Conservation (phyloP, 2,797 vertebrate genomes). For the Artibeus lituratus region DNA sequence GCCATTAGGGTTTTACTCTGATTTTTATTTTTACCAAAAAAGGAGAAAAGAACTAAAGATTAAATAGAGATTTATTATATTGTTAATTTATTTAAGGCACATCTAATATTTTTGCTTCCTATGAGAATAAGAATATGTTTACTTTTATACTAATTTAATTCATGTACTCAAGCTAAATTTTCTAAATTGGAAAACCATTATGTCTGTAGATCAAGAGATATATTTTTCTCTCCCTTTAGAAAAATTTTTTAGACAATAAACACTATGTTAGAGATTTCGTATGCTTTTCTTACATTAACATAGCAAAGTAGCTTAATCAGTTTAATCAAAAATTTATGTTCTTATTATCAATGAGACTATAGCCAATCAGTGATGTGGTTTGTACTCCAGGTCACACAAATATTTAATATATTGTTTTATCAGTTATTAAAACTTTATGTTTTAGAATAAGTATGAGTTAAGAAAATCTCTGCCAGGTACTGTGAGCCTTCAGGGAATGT, state of each 20-base stretch:
- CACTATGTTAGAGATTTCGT: background rate
- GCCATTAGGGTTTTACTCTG: background rate
- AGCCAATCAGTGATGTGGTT: background rate
- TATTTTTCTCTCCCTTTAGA: background rate
- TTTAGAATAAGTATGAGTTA: background rate
- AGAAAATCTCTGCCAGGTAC: background rate
- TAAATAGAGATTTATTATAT: background rate
- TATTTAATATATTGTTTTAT: background rate
- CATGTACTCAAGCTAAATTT: background rate
- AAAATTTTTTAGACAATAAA: background rate
- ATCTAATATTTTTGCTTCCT: background rate
- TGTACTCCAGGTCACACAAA: background rate
- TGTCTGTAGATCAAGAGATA: background rate
- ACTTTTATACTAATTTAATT: background rate
- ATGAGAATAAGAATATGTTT: background rate
- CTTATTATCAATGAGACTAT: background rate
- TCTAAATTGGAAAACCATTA: background rate
- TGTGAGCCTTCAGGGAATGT: background rate
- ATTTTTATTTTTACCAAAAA: background rate
- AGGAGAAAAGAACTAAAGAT: background rate
- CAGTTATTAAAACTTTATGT: background rate
- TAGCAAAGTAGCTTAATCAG: background rate
- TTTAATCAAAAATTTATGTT: slow-evolving; percentile 8
- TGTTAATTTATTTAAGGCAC: background rate
- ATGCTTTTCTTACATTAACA: background rate